Evolutionary conservation across 2,113 vertebrate genomes (phyloP), one percentile per base, ranked within the genome.

Genomic region (Nerophis ophidion): DNA sequence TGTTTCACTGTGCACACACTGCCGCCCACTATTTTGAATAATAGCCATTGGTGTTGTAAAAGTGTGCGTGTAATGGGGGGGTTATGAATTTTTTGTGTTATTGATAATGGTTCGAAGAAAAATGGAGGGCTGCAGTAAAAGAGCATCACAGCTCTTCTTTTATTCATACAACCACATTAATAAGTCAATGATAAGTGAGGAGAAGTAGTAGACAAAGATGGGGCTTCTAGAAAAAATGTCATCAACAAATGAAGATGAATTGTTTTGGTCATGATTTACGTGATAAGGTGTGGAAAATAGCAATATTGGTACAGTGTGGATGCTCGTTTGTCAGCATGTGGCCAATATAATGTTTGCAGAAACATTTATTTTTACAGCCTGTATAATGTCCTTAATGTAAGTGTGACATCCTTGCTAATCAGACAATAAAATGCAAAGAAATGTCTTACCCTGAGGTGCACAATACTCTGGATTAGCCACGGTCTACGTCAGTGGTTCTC

Each of bases 151-250:
- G 33, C 34, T 48, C 58, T 70, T 64, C 47, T 53, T 60, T 67
- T 58, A 60, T 38, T 48, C 49, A 56, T 77, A 56, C 49, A 57
- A 70, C 57, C 75, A 15, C 55, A 81, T 74, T 74, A 74, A 61
- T 66, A 64, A 66, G 36, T 44, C 53, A 38, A 40, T 42, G 17
- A 7, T 1, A 48, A 62, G 68, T 57, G 33, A 60, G 54, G 12
- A 14, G 42, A 61, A 66, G 61, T 65, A 62, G 68, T 56, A 60
- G 52, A 58, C 53, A 40, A 11, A 5, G 33, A 35, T 52, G 50
- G 12, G 13, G 9, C 6, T 16, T 14, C 1, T 26, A 26, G 8
- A 17, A 55, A 36, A 34, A 4, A 7, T 14, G 26, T 55, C 53
- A 15, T 16, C 11, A 36, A 55, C 16, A 10, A 55, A 40, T 55